Base-by-base conservation (phyloP, 1,140 invertebrate genomes). In the Popillia japonica region DNA sequence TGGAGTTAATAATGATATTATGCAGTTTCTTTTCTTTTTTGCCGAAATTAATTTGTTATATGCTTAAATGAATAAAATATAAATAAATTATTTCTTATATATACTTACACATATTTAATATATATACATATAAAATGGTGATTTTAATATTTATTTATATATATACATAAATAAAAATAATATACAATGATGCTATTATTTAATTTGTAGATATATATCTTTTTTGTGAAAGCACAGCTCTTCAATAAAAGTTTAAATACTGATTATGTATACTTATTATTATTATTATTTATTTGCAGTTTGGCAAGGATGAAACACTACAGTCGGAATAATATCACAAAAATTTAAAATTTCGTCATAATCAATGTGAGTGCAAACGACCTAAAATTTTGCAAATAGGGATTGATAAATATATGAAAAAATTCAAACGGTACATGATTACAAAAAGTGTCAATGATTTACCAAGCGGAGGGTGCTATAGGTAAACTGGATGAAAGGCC, bases 201-300 rank as follows among this genome's bases (percentile, higher is more conserved):
- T 74, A 41, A 74, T 41, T 77, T 77, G 75, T 77, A 77, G 75
- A 77, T 77, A 77, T 75, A 40, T 61, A 48, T 61, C 22, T 68
- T 68, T 77, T 77, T 77, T 77, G 75, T 77, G 75, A 77, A 59
- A 77, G 75, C 75, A 77, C 75, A 34, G 55, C 75, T 77, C 75
- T 77, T 55, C 44, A 61, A 64, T 77, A 59, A 77, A 61, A 77
- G 17, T 59, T 61, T 34, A 77, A 59, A 77, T 59, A 59, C 23
- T 34, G 48, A 77, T 41, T 34, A 6, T 23, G n/a, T 6, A 40
- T 41, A 40, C 20, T 34, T 34, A 34, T 34, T 34, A 4, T 34
- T 34, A 2, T 74, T 68, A 20, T 9, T 68, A 6, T 74, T 17
- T 41, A 41, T 41, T 74, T 40, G 41, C 6, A 74, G 17, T 3